Conservation (phyloP, 2,797 vertebrate genomes). For the Sebastes dallii region DNA sequence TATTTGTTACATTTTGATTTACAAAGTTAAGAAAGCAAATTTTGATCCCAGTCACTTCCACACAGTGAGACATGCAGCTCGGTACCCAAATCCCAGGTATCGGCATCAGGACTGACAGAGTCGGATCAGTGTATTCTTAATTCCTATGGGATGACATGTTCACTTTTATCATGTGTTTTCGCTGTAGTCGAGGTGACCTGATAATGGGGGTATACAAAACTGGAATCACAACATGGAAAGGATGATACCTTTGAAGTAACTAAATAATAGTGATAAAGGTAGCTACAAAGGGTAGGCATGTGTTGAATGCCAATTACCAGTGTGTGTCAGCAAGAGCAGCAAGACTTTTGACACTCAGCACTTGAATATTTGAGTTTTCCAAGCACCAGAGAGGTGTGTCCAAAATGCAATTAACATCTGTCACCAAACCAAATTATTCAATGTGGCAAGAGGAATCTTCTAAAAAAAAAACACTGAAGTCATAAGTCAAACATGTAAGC, state of each 20-base stretch:
- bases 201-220: neutral
- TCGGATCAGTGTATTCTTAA: too few species aligned
- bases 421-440: neutral
- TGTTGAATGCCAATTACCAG: neutral
- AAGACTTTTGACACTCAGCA: neutral
- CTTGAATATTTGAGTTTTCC: neutral
- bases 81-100: too few species aligned
- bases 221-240: neutral
- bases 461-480: neutral
- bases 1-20: too few species aligned
- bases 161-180: conserved; percentile 24
- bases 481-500: conserved; percentile 3
- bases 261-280: conserved; percentile 6
- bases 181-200: conserved; percentile 27
- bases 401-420: neutral
- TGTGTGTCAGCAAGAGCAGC: conserved; percentile 9
- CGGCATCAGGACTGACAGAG: too few species aligned
- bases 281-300: neutral
- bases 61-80: too few species aligned
- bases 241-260: conserved; percentile 21
- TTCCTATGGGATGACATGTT: neutral
- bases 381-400: neutral
- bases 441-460: neutral
- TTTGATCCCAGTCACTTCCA: too few species aligned
- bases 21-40: too few species aligned